Evolutionary conservation across 2,888 invertebrate species (phyloP), one percentile per base, ranked within the genome.

Genomic region (Drosophila kanekoi): DNA sequence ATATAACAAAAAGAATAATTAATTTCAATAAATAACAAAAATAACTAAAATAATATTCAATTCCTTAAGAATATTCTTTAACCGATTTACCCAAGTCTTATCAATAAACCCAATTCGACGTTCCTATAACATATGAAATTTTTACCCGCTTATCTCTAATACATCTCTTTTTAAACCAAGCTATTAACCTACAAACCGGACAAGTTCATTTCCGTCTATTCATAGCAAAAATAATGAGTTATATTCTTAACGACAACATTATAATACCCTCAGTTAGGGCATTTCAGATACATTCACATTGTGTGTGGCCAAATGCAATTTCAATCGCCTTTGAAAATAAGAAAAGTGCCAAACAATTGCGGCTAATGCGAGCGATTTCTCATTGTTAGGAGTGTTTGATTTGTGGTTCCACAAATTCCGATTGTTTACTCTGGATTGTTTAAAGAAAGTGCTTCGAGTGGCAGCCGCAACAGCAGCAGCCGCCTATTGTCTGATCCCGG

Each of bases 321-420:
- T 68, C 38, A 65, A 73, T 52, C 28, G 48, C 41, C 54, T 5
- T 44, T 5, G 16, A 23, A 14, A 23, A 14, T 2, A 18, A n/a
- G 33, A 81, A 72, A 66, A 64, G 60, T 81, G 82, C 58, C 76
- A 76, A 81, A 85, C 86, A 88, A 82, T 88, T 79, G 86, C 28
- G 69, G 68, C 72, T 87, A 87, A 83, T 83, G 77, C 77, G 72
- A 74, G 56, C 80, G 74, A 77, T 82, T 79, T 74, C 71, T 66
- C 60, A 79, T 82, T 85, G 80, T 83, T 83, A 60, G 35, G 64
- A 76, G 68, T 51, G 67, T 85, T 82, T 86, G 83, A 88, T 82
- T 88, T 83, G 88, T 74, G 83, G 88, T 57, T 54, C 59, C 88
- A 67, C 57, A 60, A 60, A 56, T 62, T 59, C 44, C 86, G 64